Base-by-base conservation (phyloP, 2,888 invertebrate genomes). In the Cheilosia variabilis region DNA sequence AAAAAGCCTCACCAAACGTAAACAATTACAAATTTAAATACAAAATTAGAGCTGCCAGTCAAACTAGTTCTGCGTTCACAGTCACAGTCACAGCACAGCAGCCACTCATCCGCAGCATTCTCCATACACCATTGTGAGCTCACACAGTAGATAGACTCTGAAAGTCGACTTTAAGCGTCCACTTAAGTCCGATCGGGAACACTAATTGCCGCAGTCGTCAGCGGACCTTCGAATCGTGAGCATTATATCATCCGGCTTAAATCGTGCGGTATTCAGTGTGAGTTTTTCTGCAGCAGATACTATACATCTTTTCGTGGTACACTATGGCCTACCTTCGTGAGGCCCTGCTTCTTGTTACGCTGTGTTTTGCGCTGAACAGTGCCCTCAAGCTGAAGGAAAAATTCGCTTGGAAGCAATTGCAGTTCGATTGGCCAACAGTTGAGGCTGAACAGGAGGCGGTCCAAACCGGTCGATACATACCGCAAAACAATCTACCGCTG, bases 381-480 rank as follows among this genome's bases (percentile, higher is more conserved):
- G 93, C 93, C 9, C 47, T 86, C 1, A 93, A 93, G 87, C 93
- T 96, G 47, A 93, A 94, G 72, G 94, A 95, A 88, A 93, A 94
- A 72, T 96, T 95, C 90, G 93, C 93, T 22, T 96, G 96, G 96
- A 95, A 95, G 86, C 93, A 95, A 89, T 89, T 96, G 57, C 93
- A 94, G 80, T 96, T 94, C 90, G 93, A 93, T 50, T 96, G 95
- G 95, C 95, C 95, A 24, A 93, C 93, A 53, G 93, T 94, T 15
- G 93, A 93, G 78, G 93, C 93, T 50, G 93, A 94, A 88, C 93
- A 94, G 87, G 93, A 93, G 24, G 95, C 96, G 15, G 92, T 96
- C n/a, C 93, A 92, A 52, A 93, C 93, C 17, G 94, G 94, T 52
- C 93, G 93, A 62, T 96, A 95, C 89, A 92, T 95, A 5, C 94